A percentile compares a stretch with the other conserved stretches of the same genome.
Conservation (phyloP, 2,888 invertebrate species). For the Nezara viridula region DNA sequence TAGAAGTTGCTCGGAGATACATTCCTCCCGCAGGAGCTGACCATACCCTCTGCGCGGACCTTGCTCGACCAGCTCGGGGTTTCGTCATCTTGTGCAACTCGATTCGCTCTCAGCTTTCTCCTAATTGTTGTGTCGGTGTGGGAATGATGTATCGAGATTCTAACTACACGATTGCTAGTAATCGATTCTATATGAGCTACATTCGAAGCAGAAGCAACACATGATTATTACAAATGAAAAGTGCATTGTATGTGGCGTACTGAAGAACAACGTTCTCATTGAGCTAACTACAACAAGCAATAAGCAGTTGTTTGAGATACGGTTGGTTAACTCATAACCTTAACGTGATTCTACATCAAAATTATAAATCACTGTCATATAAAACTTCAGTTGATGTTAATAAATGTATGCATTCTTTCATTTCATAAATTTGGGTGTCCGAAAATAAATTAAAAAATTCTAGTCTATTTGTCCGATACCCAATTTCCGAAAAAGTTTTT, state of each 20-base stretch:
- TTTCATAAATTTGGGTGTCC: too few species aligned
- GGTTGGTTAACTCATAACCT: background rate
- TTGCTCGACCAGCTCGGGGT: background rate
- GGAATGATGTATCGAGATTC: background rate
- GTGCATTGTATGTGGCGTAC: background rate
- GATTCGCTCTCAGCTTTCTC: conserved; percentile 20
- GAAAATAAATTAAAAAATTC: too few species aligned
- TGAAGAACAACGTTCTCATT: background rate
- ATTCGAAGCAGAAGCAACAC: background rate
- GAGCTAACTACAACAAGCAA: background rate
- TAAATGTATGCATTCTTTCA: too few species aligned
- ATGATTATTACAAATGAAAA: background rate
- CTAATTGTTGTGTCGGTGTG: background rate
- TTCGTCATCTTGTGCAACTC: background rate
- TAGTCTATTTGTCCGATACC: too few species aligned
- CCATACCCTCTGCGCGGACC: background rate
- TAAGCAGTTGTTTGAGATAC: background rate
- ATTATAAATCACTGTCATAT: background rate
- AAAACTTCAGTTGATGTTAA: too few species aligned
- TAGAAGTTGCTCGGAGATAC: background rate
- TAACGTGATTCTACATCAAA: too few species aligned
- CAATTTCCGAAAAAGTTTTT: too few species aligned
- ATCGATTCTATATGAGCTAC: too few species aligned
- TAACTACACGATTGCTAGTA: background rate
- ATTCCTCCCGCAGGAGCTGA: conserved; percentile 17